A percentile compares a stretch with the other conserved stretches of the same genome.
phyloP scores from a whole-genome alignment of 1,140 invertebrate species.

The Ostrea edulis region DNA sequence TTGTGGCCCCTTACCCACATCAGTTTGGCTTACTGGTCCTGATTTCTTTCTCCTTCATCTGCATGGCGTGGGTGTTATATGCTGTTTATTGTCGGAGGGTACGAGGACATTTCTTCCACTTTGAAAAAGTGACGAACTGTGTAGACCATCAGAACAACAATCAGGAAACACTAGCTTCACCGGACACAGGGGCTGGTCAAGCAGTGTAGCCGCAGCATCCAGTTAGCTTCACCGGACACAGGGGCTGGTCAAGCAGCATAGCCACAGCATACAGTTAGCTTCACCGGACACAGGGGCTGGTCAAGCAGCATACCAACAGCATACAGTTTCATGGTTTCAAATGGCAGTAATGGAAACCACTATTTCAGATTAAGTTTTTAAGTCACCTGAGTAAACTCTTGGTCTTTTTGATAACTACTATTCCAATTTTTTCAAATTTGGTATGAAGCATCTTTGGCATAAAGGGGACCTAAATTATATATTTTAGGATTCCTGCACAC shows the following conservation, averaged over 20 bases:
- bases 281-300: not conserved
- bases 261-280: not conserved
- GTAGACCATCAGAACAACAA: not conserved
- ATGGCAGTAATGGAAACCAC: no score
- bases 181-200: not conserved
- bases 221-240: not conserved
- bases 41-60: constrained; percentile 79
- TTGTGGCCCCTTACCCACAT: constrained; percentile 77
- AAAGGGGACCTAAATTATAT: no score
- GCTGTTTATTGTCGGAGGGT: constrained; percentile 27
- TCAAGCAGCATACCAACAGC: not conserved
- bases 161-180: not conserved
- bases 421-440: no score
- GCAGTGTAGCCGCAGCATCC: not conserved
- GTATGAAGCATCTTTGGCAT: no score
- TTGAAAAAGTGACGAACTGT: constrained; percentile 17
- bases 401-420: no score
- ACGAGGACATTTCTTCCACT: constrained; percentile 40
- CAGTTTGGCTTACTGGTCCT: constrained; percentile 80
- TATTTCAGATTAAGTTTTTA: no score
- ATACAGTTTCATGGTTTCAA: no score
- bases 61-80: constrained; percentile 72
- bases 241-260: not conserved
- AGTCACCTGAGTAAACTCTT: no score
- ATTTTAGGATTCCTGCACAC: no score